Evolutionary conservation across 2,888 invertebrate species (phyloP).

Genomic region (Apotomis capreana): DNA sequence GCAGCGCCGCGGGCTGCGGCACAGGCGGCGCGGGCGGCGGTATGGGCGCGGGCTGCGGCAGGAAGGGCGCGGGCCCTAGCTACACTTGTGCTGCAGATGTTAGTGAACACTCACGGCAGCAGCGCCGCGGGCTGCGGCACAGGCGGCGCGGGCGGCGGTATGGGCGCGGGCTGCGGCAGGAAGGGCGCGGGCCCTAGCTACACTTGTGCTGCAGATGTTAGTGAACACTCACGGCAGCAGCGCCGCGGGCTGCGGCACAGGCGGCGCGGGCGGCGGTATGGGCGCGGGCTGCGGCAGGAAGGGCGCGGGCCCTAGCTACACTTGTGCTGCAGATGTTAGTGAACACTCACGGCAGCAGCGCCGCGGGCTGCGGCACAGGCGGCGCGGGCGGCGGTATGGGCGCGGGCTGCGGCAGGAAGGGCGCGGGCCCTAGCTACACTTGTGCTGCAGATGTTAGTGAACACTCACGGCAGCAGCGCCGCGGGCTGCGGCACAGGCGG

Average conservation of each 20-base stretch:
- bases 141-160: neutral
- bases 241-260: slow-evolving; percentile 41
- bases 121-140: slow-evolving; percentile 18
- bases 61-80: neutral
- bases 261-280: too few relatives aligned
- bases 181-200: slow-evolving; percentile 40
- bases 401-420: neutral
- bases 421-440: too few relatives aligned
- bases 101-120: too few relatives aligned
- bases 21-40: slow-evolving; percentile 33
- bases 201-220: neutral
- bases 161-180: slow-evolving; percentile 16
- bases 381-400: neutral
- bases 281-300: too few relatives aligned
- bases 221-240: slow-evolving; percentile 1
- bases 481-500: too few relatives aligned
- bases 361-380: neutral
- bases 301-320: slow-evolving; percentile 13
- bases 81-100: too few relatives aligned
- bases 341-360: slow-evolving; percentile 41
- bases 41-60: slow-evolving; percentile 27
- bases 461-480: too few relatives aligned
- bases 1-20: slow-evolving; percentile 43
- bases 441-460: too few relatives aligned
- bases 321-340: too few relatives aligned